Evolutionary conservation across 2,888 invertebrate genomes (phyloP), one percentile per base, ranked within the genome.

Genomic region (Therioaphis trifolii): DNA sequence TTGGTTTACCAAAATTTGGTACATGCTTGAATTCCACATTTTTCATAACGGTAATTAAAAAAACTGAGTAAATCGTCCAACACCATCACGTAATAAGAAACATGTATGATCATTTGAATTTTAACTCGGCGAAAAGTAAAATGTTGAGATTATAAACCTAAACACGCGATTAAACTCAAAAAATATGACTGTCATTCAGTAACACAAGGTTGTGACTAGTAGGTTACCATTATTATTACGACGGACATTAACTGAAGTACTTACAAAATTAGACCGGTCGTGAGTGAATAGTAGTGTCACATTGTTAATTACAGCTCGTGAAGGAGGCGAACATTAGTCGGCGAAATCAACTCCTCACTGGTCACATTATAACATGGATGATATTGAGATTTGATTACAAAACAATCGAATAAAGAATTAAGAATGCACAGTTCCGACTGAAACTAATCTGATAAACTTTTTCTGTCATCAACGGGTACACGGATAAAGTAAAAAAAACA

Each of bases 211-310:
- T 66, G 40, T 40, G 52, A 52, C 24, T 58, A 12, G 58, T 58
- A 21, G 24, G 21, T 24, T 11, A 9, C 4, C 3, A 24, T n/a
- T 1, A 58, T 24, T 3, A 12, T 7, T 2, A 11, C 21, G 21
- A 24, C 1, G 24, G 24, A 58, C 21, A 21, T n/a, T 9, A n/a
- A 21, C 12, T 9, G 18, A 21, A 24, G 24, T 75, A 75, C 75
- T 61, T 76, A 76, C 75, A 61, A 27, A 61, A 61, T 27, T 27
- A 46, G 14, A 61, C 61, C 61, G 24, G 18, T 58, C 24, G 15
- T 61, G 35, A 14, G 24, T 46, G 27, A 76, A 76, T 24, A 43
- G 24, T 43, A 76, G 43, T 61, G 27, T 76, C 21, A 35, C 21
- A 61, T 58, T 24, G 27, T 27, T 46, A 61, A n/a, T 43, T 43